Evolutionary conservation across 2,113 vertebrate genomes (phyloP).

Genomic region (Sigmodon hispidus): DNA sequence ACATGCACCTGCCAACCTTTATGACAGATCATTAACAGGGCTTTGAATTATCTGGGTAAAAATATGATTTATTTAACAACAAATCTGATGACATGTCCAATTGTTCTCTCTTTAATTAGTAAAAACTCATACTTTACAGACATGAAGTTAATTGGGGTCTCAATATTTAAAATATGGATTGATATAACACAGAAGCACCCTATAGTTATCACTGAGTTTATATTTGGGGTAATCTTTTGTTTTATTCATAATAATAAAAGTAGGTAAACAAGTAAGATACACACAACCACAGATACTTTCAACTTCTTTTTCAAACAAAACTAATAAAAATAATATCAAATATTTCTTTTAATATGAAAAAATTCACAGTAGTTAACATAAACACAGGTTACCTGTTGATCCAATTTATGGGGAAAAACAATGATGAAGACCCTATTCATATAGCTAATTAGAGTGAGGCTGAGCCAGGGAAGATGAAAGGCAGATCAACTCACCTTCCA

Average conservation of each 20-base stretch:
- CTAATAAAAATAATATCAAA: neutral
- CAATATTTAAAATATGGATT: neutral
- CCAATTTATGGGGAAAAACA: neutral
- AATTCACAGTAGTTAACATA: neutral
- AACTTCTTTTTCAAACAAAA: neutral
- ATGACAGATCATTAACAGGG: neutral
- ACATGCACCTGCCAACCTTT: neutral
- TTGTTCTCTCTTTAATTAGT: conserved; percentile 42
- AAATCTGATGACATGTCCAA: conserved; percentile 2
- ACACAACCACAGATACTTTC: neutral
- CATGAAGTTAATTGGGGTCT: conserved; percentile 46
- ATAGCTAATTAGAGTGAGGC: neutral
- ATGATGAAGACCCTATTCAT: neutral
- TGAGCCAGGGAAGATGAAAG: neutral
- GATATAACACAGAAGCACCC: neutral
- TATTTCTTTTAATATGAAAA: neutral
- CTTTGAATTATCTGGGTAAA: conserved; percentile 22
- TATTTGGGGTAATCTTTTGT: neutral
- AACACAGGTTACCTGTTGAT: neutral
- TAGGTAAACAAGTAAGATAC: conserved; percentile 9
- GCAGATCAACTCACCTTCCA: neutral
- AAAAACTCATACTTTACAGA: conserved; percentile 1
- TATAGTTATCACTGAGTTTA: neutral
- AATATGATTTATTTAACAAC: conserved; percentile 40
- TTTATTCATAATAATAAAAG: neutral